Conservation (phyloP, 2,888 invertebrate genomes). For the Eueremaeus valkanovi region DNA sequence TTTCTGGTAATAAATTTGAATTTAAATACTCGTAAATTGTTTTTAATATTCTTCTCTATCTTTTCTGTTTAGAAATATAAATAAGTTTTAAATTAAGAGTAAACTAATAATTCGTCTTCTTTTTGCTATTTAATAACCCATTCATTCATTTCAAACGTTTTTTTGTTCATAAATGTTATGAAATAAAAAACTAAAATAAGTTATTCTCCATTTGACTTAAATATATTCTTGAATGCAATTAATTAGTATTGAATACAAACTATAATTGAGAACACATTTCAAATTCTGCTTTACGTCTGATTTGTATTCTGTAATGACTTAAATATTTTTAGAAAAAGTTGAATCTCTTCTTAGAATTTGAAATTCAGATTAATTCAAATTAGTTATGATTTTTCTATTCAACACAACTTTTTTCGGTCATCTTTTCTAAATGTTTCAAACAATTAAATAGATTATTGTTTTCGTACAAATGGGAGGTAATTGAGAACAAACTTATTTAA, state of each 20-base stretch:
- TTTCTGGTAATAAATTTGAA: not conserved
- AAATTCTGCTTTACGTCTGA: too few species aligned
- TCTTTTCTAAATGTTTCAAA: not conserved
- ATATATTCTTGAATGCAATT: not conserved
- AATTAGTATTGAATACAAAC: too few species aligned
- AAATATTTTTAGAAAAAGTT: not conserved
- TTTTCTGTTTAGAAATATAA: not conserved
- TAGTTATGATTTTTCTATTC: not conserved
- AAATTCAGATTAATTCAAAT: not conserved
- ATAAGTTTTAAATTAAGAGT: not conserved
- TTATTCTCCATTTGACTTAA: not conserved
- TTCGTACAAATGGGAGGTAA: not conserved
- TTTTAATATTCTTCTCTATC: not conserved
- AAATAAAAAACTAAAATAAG: not conserved
- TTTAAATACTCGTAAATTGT: not conserved
- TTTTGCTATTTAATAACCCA: not conserved
- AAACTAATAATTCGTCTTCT: not conserved
- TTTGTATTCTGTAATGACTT: too few species aligned
- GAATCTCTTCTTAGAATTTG: not conserved
- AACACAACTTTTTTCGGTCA: not conserved
- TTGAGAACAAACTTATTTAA: conserved; percentile 9
- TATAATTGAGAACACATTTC: too few species aligned
- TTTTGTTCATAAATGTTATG: not conserved
- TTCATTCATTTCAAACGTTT: not conserved
- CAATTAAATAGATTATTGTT: not conserved